Conservation (phyloP, 2,888 invertebrate species). For the Callinectes sapidus region DNA sequence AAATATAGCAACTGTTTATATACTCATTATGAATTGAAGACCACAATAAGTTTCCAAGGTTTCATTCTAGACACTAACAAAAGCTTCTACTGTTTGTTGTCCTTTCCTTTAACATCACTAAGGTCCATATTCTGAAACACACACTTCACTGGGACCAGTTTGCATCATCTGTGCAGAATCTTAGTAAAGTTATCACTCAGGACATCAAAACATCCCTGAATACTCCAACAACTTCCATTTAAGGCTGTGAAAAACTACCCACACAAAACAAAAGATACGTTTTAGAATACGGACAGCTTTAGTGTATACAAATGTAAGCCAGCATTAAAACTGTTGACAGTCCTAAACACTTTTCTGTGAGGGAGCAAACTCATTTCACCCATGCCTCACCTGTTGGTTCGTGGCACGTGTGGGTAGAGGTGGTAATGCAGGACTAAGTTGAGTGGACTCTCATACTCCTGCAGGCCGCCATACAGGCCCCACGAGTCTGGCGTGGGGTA, state of each 20-base stretch:
- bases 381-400: conserved; percentile 67
- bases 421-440: conserved; percentile 86
- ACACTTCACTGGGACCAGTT: background rate
- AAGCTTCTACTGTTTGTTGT: background rate
- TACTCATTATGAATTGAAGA: background rate
- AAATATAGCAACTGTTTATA: background rate
- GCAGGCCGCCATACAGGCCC: conserved; percentile 77
- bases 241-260: background rate
- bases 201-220: no score
- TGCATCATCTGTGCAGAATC: no score
- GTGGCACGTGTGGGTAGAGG: conserved; percentile 80
- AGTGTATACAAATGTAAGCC: background rate
- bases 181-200: no score
- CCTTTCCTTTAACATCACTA: background rate
- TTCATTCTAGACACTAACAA: background rate
- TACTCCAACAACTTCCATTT: no score
- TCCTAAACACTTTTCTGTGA: background rate
- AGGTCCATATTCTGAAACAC: background rate
- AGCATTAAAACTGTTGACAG: background rate
- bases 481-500: conserved; percentile 93
- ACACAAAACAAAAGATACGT: background rate
- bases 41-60: background rate
- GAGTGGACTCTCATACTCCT: conserved; percentile 76
- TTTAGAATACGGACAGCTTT: background rate
- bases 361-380: background rate